Percentiles rank a stretch among this genome's conserved stretches.
Conservation (phyloP, 2,888 invertebrate genomes). For the Branchellion lobata region DNA sequence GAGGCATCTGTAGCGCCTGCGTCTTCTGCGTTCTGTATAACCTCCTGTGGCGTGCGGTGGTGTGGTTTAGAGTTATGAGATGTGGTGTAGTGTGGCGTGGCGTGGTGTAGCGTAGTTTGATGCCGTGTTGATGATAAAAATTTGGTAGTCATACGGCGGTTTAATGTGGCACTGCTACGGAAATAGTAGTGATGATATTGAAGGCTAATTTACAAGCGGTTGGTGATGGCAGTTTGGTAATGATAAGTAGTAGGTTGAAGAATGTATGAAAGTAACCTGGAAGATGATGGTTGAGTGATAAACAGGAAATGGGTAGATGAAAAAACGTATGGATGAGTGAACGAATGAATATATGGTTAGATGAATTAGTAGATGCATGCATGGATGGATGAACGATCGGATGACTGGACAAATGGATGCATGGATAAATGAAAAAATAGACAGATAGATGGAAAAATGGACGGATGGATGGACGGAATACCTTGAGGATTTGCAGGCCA, state of each 20-base stretch:
- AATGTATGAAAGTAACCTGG: background rate
- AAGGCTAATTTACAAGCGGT: no score
- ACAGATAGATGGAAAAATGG: background rate
- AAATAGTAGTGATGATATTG: no score
- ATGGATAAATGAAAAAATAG: background rate
- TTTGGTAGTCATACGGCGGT: background rate
- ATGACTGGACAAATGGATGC: background rate
- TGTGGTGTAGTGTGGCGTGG: no score
- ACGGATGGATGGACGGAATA: background rate
- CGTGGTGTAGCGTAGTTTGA: background rate
- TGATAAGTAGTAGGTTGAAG: slow-evolving; percentile 5
- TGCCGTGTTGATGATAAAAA: no score
- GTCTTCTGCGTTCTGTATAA: slow-evolving; percentile 60
- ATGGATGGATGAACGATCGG: background rate
- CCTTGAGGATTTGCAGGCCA: slow-evolving; percentile 1
- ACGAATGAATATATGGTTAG: background rate
- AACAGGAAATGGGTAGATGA: no score
- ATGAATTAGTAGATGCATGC: background rate
- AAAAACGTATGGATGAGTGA: no score
- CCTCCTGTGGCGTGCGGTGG: slow-evolving; percentile 53
- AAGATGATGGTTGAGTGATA: background rate
- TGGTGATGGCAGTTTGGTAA: background rate
- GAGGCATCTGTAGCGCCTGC: slow-evolving; percentile 56
- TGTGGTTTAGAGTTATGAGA: background rate
- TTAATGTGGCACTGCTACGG: no score